Percentiles rank a stretch among this genome's conserved stretches.
Conservation (phyloP, 92 coral and sea anemone genomes). For the Porites evermanni region DNA sequence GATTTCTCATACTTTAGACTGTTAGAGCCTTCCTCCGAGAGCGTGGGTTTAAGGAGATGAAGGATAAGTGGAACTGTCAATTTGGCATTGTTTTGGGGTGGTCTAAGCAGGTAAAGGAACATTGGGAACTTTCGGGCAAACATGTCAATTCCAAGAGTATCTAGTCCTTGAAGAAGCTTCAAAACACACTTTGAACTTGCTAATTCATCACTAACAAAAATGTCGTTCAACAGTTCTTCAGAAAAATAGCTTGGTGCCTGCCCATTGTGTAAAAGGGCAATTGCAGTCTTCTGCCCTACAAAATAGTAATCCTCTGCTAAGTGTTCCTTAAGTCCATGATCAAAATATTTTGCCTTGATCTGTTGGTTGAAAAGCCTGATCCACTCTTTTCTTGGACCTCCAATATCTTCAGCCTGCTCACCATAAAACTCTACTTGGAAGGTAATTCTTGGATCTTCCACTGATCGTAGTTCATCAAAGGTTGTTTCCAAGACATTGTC, state of each 20-base stretch:
- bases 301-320: slow-evolving; percentile 15
- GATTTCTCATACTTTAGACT: slow-evolving; percentile 27
- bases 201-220: slow-evolving; percentile 7
- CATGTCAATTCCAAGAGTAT: slow-evolving; percentile 48
- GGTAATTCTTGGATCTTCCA: no score
- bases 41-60: slow-evolving; percentile 40
- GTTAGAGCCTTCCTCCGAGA: slow-evolving; percentile 65
- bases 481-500: slow-evolving; percentile 19
- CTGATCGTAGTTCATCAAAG: slow-evolving; percentile 12
- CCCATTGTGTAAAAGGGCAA: slow-evolving; percentile 60
- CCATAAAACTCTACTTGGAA: slow-evolving; percentile 23
- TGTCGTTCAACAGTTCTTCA: slow-evolving; percentile 29
- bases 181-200: neutral
- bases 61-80: slow-evolving; percentile 44
- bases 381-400: slow-evolving; percentile 31
- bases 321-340: slow-evolving; percentile 36
- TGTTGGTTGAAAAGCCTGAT: slow-evolving; percentile 29
- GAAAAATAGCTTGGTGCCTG: slow-evolving; percentile 46
- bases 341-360: slow-evolving; percentile 43
- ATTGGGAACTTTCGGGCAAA: slow-evolving; percentile 36
- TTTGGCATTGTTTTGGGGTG: slow-evolving; percentile 27
- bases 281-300: slow-evolving; percentile 27
- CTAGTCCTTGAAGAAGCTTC: slow-evolving; percentile 46
- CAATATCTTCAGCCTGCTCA: neutral
- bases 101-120: slow-evolving; percentile 60